Evolutionary conservation across 2,113 vertebrate species (phyloP), one percentile per base, ranked within the genome.

Genomic region (Zosterops lateralis): DNA sequence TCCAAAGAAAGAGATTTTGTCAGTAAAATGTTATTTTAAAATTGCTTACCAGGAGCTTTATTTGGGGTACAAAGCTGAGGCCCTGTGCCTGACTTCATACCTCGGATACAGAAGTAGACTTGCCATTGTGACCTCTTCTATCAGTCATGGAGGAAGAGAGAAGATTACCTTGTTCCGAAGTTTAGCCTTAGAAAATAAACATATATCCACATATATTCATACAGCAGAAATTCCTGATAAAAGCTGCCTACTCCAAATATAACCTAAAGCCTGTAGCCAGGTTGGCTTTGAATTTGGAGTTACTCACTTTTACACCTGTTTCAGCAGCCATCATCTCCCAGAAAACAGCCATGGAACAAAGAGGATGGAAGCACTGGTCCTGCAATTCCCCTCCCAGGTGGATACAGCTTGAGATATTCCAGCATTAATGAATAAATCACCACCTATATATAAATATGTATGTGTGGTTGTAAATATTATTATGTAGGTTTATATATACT

Each of bases 111-210:
- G 58, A 84, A 36, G 20, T 22, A 48, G 6, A 32, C 24, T 51
- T 87, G 66, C 17, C 3, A 0, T 68, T 36, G 7, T 40, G 68
- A 32, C 3, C 1, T 2, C 40, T 76, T 83, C 45, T 54, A 22
- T 31, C 25, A 58, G 50, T 9, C 50, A n/a, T 7, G 29, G 26
- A 73, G 44, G 76, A 75, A 50, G 5, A 77, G 6, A 73, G 58
- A 4, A 64, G n/a, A 78, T 65, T 34, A 38, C 26, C 18, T 62
- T 71, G 11, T 72, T 68, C 0, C 0, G 7, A 72, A 17, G 9
- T 32, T 16, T 9, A 76, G 22, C 31, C 75, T 87, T 77, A 38
- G 62, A 94, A 91, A 75, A 54, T 10, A 60, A 67, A 48, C 19
- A 57, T 19, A n/a, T 47, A 67, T 51, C 38, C 38, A 79, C 31